Conservation (phyloP, 2,797 vertebrate genomes). For the Molossus molossus region DNA sequence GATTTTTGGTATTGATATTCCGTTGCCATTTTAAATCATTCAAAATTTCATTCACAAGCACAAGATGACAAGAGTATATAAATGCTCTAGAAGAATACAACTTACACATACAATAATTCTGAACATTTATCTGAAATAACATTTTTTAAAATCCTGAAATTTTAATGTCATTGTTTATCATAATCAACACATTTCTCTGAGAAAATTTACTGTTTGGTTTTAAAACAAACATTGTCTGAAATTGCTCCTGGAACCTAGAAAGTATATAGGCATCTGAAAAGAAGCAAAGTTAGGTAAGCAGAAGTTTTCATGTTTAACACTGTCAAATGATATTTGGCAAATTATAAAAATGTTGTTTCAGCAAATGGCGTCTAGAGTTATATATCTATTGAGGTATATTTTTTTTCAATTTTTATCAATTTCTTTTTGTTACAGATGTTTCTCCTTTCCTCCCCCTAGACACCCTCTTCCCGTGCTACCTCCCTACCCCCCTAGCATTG, state of each 20-base stretch:
- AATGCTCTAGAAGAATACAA: neutral
- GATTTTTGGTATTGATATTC: neutral
- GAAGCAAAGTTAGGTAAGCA: neutral
- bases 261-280: neutral
- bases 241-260: neutral
- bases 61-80: neutral
- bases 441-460: too few relatives aligned
- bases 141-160: neutral
- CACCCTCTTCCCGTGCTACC: too few relatives aligned
- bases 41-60: constrained; percentile 46
- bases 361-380: neutral
- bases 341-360: constrained; percentile 26
- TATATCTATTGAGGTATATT: neutral
- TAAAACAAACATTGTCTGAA: neutral
- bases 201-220: neutral
- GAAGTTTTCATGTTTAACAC: neutral
- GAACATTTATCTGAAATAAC: neutral
- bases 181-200: neutral
- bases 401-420: too few relatives aligned
- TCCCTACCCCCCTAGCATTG: too few relatives aligned
- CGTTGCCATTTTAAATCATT: neutral
- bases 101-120: constrained; percentile 35
- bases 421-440: too few relatives aligned
- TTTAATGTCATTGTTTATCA: neutral
- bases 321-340: neutral